Conservation (phyloP, 1,140 invertebrate genomes). For the Drosophila paulistorum region DNA sequence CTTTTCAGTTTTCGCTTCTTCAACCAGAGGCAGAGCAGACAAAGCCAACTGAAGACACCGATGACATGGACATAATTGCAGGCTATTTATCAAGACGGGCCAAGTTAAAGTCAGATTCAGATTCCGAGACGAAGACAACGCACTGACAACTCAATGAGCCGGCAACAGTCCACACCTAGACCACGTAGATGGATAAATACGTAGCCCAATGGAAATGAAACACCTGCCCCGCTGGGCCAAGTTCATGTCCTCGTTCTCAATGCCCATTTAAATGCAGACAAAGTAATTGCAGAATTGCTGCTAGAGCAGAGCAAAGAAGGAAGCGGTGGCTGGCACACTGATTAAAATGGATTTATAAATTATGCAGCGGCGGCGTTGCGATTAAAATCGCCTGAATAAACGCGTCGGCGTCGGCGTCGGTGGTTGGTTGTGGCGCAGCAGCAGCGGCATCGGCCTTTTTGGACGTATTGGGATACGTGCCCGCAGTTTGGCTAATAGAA, state of each 20-base stretch:
- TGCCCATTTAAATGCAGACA: constrained; percentile 80
- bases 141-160: constrained; percentile 77
- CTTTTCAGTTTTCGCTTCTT: constrained; percentile 17
- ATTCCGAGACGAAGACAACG: constrained; percentile 24
- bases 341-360: constrained; percentile 82
- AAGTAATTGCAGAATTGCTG: constrained; percentile 70
- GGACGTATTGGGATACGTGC: constrained; percentile 36
- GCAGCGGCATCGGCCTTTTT: constrained; percentile 16
- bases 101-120: constrained; percentile 50
- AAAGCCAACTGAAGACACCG: constrained; percentile 35
- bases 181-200: constrained; percentile 50
- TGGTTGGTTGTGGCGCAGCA: too few species aligned
- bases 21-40: constrained; percentile 15
- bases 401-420: constrained; percentile 67
- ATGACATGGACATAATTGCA: constrained; percentile 76
- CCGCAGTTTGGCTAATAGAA: constrained; percentile 78
- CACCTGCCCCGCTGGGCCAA: constrained; percentile 74
- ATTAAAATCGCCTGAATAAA: constrained; percentile 72
- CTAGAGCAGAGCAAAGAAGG: background rate
- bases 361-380: constrained; percentile 68
- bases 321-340: constrained; percentile 40
- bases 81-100: constrained; percentile 72
- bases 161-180: constrained; percentile 59
- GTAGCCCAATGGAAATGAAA: constrained; percentile 49
- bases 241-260: constrained; percentile 53